These are phyloP conservation scores for Clarias batrachus DNA, from an alignment of 2,113 vertebrate species.

Conservation along the genomic window DNA sequence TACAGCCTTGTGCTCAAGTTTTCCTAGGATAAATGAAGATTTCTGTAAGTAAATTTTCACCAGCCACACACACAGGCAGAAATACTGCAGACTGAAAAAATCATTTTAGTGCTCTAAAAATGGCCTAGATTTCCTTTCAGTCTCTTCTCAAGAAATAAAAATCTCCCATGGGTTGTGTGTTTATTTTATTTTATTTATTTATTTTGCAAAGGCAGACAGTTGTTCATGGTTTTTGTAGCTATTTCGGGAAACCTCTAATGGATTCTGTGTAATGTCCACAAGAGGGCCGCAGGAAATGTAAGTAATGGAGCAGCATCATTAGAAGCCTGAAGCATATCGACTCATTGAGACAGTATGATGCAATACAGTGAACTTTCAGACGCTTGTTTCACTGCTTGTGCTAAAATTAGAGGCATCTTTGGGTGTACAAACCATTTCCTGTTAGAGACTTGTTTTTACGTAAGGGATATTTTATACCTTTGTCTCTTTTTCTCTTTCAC, in stretches of 20 bases:
- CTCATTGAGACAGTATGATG: constrained; percentile 21
- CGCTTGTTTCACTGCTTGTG: background rate
- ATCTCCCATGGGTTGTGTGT: background rate
- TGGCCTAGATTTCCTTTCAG: background rate
- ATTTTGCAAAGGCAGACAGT: constrained; percentile 5
- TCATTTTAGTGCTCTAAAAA: background rate
- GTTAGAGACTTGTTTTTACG: constrained; percentile 9
- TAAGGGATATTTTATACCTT: background rate
- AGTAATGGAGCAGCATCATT: constrained; percentile 31
- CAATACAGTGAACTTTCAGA: constrained; percentile 16
- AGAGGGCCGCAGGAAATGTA: constrained; percentile 33
- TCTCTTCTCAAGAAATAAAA: background rate
- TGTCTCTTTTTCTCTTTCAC: background rate
- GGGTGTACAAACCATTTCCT: constrained; percentile 19
- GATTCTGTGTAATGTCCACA: constrained; percentile 37
- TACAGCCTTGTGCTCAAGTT: too few relatives aligned
- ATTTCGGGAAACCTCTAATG: constrained; percentile 29
- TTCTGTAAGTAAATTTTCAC: background rate
- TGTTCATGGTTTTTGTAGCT: background rate
- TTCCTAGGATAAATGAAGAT: too few relatives aligned
- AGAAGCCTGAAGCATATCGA: constrained; percentile 23
- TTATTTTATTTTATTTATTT: background rate
- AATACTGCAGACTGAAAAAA: background rate
- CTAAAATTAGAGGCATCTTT: constrained; percentile 26
- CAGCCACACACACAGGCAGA: background rate